Evolutionary conservation across 2,797 vertebrate genomes (phyloP).

Genomic region (Falco novaeseelandiae): DNA sequence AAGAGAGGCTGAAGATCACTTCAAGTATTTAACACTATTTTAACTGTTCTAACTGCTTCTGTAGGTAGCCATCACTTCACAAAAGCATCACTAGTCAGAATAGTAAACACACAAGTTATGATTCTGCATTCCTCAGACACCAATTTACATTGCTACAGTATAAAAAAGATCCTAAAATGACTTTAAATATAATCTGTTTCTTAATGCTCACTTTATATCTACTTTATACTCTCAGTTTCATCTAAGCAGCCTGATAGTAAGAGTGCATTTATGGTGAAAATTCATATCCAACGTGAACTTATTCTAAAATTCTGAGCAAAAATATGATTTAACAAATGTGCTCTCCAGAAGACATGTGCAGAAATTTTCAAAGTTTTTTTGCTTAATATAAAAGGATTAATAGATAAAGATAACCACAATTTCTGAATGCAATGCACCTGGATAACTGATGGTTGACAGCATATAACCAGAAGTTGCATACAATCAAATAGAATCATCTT

Average conservation of each 20-base stretch:
- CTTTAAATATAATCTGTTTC: neutral
- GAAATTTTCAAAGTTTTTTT: neutral
- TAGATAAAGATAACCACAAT: neutral
- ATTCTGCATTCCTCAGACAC: neutral
- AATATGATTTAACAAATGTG: neutral
- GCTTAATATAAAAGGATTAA: neutral
- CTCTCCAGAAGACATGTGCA: neutral
- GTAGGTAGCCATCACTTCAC: neutral
- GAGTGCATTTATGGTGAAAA: neutral
- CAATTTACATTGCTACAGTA: neutral
- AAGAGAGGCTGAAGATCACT: neutral
- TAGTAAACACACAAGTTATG: neutral
- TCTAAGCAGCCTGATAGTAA: neutral
- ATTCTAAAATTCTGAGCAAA: neutral
- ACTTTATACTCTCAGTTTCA: neutral
- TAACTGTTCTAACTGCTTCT: neutral
- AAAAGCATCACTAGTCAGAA: neutral
- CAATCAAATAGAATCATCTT: neutral
- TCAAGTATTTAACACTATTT: neutral
- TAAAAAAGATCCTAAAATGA: neutral
- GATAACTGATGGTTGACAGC: neutral
- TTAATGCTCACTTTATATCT: neutral
- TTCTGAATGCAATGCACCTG: neutral
- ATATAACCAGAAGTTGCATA: neutral
- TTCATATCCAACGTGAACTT: neutral